Conservation (phyloP, 2,797 vertebrate genomes). For the Phaenicophaeus curvirostris region DNA sequence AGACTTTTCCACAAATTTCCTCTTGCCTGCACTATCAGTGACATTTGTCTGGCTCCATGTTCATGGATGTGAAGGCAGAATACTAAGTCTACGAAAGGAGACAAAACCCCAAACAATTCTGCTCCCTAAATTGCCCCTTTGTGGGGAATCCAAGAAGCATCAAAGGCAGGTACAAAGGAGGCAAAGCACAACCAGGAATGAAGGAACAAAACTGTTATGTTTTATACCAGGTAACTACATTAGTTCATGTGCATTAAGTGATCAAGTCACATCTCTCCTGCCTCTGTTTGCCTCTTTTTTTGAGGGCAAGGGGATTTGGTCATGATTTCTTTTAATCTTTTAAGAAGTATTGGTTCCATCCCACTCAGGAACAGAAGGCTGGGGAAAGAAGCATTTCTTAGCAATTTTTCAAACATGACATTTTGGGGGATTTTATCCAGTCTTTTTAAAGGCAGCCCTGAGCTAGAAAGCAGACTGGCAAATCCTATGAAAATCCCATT, state of each 20-base stretch:
- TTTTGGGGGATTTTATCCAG: not conserved
- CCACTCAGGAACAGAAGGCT: not conserved
- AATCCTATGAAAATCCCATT: not conserved
- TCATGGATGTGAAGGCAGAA: not conserved
- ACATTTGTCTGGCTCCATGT: not conserved
- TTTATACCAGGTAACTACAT: not conserved
- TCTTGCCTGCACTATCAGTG: not conserved
- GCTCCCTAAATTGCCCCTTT: not conserved
- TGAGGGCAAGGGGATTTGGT: not conserved
- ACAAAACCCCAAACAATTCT: not conserved
- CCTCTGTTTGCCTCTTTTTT: not conserved
- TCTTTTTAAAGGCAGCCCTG: not conserved
- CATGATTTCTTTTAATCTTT: not conserved
- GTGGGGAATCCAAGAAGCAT: not conserved
- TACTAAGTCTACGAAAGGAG: not conserved
- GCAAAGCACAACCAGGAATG: not conserved
- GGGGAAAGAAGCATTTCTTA: not conserved
- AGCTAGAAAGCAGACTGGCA: not conserved
- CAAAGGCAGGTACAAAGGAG: not conserved
- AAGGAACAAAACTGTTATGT: not conserved
- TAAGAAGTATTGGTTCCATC: not conserved
- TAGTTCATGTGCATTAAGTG: not conserved
- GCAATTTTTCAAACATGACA: not conserved
- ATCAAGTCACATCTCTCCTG: not conserved
- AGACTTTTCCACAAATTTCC: not conserved